Percentiles rank a stretch among this genome's conserved stretches.
Evolutionary conservation across 2,113 vertebrate species (phyloP).

Genomic region (Gorsachius goisagi): DNA sequence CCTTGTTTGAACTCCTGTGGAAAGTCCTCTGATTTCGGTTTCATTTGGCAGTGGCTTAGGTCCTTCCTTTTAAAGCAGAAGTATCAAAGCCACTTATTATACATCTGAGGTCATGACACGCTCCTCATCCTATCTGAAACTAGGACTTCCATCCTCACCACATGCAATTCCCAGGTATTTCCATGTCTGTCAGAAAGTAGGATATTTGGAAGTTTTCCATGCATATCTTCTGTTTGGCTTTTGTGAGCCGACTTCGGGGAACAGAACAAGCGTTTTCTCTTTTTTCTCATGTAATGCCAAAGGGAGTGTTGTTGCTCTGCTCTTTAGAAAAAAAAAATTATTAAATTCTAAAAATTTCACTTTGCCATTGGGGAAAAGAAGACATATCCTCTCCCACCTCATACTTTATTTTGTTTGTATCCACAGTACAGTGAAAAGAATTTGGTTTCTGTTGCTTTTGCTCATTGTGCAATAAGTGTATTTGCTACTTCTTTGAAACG

Average conservation of each 20-base stretch:
- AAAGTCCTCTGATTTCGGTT: background rate
- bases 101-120: background rate
- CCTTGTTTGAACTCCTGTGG: background rate
- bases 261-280: background rate
- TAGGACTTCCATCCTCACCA: background rate
- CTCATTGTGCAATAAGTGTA: background rate
- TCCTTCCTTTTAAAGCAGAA: slow-evolving; percentile 2
- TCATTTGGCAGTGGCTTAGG: background rate
- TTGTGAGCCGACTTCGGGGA: background rate
- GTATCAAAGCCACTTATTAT: background rate
- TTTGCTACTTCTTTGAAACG: slow-evolving; percentile 21
- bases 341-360: background rate
- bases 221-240: background rate
- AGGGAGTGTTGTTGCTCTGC: background rate
- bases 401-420: background rate
- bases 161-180: background rate
- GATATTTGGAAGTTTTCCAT: background rate
- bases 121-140: background rate
- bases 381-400: background rate
- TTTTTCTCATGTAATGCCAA: background rate
- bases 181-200: background rate
- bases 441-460: background rate
- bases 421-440: background rate
- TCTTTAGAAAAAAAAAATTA: background rate
- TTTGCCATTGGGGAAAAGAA: background rate